These are phyloP conservation scores for Sitobion miscanthi DNA, from an alignment of 1,140 invertebrate genomes.

Conservation along the genomic window DNA sequence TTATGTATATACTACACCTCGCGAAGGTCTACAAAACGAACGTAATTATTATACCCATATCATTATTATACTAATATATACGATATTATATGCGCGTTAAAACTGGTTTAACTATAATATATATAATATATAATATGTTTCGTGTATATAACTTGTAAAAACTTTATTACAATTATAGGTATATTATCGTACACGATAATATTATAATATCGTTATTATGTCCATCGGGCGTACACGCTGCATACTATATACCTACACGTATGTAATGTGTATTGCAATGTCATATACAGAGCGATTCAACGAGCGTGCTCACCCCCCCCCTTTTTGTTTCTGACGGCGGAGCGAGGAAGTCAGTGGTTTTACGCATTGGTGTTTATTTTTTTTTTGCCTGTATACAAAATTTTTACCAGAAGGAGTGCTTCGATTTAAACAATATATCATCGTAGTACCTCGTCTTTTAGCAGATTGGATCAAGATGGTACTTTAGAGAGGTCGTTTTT, in stretches of 20 bases:
- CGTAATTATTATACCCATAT: constrained; percentile 18
- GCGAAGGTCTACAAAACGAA: background rate
- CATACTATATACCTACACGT: background rate
- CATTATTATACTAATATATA: background rate
- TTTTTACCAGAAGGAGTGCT: no score
- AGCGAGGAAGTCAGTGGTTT: no score
- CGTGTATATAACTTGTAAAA: background rate
- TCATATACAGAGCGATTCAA: background rate
- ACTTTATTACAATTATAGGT: background rate
- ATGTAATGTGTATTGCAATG: background rate
- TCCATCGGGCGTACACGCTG: background rate
- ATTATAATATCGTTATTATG: constrained; percentile 4
- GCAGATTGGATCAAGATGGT: no score
- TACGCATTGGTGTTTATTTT: no score
- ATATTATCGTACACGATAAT: background rate
- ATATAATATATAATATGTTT: background rate
- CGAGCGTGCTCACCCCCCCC: no score
- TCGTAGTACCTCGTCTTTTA: no score
- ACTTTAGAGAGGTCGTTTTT: no score
- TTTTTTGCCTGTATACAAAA: no score
- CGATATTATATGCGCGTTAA: background rate
- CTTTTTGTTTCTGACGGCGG: no score
- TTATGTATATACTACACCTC: no score
- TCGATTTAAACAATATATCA: no score
- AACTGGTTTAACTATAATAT: background rate